Evolutionary conservation across 2,888 invertebrate species (phyloP), one percentile per base, ranked within the genome.

Genomic region (Taphrorychus bicolor): DNA sequence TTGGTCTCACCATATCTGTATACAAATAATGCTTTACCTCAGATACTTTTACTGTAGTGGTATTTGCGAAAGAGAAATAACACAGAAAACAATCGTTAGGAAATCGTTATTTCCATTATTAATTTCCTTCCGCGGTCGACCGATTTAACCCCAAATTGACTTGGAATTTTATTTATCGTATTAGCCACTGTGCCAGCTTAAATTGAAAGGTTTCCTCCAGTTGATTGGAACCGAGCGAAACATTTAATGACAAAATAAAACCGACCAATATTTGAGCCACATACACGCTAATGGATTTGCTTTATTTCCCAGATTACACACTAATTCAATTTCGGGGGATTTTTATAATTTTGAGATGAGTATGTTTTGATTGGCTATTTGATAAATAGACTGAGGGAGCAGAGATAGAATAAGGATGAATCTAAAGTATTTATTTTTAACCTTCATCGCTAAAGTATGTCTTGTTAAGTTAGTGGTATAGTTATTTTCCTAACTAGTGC

Each of bases 71-170:
- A 32, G 45, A 45, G 14, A 45, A 45, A 45, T 45, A 53, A 53
- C 51, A 53, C 57, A 52, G 56, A 24, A 60, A 60, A 61, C 66
- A 66, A 60, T 60, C 61, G 66, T 66, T 54, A 48, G 60, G 51
- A 52, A 66, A 66, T 61, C 56, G 60, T 66, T 49, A 66, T 60
- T 66, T 57, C 61, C 61, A 53, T 56, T 60, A 61, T 66, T 66
- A 60, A 60, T 66, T 60, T 56, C 65, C 66, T 56, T 57, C 24
- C 18, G 49, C 40, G 61, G 57, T 60, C 57, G 57, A 60, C 56
- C 61, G 61, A 60, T 66, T 66, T 57, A 42, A 57, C 61, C 60
- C 48, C 53, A 57, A 66, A 61, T 56, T 56, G 59, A 59, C 54
- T 32, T 42, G 40, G 42, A 59, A 66, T 66, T 66, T 49, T 56